These are phyloP conservation scores for Uria aalge DNA, from an alignment of 2,113 vertebrate species.

Conservation along the genomic window DNA sequence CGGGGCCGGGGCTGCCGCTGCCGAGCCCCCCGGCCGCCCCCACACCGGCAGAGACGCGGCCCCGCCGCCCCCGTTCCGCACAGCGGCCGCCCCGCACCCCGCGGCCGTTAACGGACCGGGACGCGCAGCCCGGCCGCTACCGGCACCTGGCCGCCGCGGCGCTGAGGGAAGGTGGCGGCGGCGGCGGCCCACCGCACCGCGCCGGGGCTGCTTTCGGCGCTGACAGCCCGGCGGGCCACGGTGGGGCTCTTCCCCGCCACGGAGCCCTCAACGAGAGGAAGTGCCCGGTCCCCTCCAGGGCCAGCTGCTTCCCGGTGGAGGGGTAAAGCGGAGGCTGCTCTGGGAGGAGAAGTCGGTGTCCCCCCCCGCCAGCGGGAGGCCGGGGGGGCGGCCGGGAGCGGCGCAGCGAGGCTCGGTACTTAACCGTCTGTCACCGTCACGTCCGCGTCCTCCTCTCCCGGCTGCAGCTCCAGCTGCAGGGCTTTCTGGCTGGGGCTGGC, in stretches of 20 bases:
- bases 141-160: not conserved
- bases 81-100: no score
- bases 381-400: not conserved
- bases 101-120: not conserved
- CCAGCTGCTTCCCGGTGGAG: not conserved
- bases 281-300: no score
- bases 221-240: no score
- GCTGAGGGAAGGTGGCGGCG: not conserved
- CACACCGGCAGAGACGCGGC: fast-evolving
- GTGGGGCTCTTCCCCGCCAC: no score
- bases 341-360: no score
- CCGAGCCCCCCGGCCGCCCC: not conserved
- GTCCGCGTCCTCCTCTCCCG: not conserved
- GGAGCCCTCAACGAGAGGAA: not conserved
- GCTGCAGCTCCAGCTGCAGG: not conserved
- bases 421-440: constrained; percentile 15
- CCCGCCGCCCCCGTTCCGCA: no score
- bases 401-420: not conserved
- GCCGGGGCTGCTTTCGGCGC: not conserved
- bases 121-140: not conserved
- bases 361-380: no score
- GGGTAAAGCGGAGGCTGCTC: not conserved
- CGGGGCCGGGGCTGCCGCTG: not conserved
- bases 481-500: not conserved
- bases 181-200: not conserved